Evolutionary conservation across 2,888 invertebrate species (phyloP).

Genomic region (Ferrisia virgata): DNA sequence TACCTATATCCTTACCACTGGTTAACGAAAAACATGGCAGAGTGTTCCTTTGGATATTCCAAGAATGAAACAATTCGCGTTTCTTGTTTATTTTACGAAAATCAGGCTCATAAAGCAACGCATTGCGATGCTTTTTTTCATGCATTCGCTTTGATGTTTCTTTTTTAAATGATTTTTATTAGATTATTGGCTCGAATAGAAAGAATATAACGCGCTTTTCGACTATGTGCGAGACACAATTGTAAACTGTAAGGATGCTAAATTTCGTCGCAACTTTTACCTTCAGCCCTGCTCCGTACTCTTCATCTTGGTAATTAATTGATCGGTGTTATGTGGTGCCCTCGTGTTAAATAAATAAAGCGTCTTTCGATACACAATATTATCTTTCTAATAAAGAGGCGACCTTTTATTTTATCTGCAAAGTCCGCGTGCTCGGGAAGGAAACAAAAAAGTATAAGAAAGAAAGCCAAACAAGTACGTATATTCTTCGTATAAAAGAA

Average conservation of each 20-base stretch:
- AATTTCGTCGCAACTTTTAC: background rate
- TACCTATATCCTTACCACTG: no score
- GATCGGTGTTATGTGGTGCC: slow-evolving; percentile 1
- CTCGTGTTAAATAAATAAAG: slow-evolving; percentile 25
- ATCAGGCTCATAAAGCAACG: no score
- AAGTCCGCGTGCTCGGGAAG: no score
- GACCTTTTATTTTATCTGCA: background rate
- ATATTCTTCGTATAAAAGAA: background rate
- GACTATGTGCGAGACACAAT: background rate
- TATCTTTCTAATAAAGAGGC: slow-evolving; percentile 16
- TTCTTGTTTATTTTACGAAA: no score
- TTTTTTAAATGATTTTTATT: no score
- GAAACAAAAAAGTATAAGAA: background rate
- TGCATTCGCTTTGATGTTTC: no score
- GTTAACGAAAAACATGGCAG: no score
- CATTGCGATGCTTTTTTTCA: no score
- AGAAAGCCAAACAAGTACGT: background rate
- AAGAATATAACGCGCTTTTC: no score
- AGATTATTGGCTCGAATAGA: background rate
- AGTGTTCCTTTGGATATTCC: no score
- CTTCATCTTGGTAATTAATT: background rate
- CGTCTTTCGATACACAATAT: slow-evolving; percentile 28
- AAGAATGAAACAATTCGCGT: no score
- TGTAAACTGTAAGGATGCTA: background rate
- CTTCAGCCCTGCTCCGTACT: background rate